phyloP scores from a whole-genome alignment of 1,140 invertebrate genomes.

The Tribolium madens region DNA sequence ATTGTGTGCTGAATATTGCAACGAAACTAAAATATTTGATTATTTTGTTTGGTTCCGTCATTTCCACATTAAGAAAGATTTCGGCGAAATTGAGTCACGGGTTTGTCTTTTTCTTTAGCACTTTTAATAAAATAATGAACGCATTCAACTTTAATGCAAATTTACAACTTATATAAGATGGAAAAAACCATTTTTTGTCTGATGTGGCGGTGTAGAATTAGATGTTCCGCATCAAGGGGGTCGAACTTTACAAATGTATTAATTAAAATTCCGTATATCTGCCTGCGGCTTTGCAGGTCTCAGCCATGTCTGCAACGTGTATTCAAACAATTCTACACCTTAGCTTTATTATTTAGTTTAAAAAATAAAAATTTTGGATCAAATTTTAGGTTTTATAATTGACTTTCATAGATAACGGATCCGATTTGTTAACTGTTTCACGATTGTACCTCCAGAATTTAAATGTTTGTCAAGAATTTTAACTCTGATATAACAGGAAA shows the following conservation, averaged over 20 bases:
- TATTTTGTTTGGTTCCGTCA: neutral
- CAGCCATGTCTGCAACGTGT: too few species aligned
- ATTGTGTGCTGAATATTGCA: neutral
- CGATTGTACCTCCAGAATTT: neutral
- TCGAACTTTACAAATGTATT: too few species aligned
- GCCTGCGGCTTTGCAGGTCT: too few species aligned
- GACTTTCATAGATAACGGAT: neutral
- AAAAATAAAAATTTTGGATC: too few species aligned
- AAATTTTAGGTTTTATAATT: neutral
- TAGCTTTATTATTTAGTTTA: too few species aligned
- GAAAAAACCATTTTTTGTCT: neutral
- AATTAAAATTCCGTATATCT: too few species aligned
- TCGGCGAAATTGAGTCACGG: conserved; percentile 19
- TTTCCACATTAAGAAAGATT: neutral
- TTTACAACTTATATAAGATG: neutral
- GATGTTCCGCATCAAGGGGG: too few species aligned
- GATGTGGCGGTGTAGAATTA: neutral
- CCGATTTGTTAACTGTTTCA: neutral
- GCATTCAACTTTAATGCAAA: neutral
- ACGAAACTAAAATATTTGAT: neutral
- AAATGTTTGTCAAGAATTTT: neutral
- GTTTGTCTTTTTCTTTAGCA: conserved; percentile 11
- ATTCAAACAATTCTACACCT: too few species aligned
- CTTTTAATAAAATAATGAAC: neutral
- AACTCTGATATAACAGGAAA: too few species aligned